A percentile compares a stretch with the other conserved stretches of the same genome.
These are phyloP conservation scores for Sternarchorhynchus goeldii DNA, from an alignment of 2,797 vertebrate species.

Conservation along the genomic window DNA sequence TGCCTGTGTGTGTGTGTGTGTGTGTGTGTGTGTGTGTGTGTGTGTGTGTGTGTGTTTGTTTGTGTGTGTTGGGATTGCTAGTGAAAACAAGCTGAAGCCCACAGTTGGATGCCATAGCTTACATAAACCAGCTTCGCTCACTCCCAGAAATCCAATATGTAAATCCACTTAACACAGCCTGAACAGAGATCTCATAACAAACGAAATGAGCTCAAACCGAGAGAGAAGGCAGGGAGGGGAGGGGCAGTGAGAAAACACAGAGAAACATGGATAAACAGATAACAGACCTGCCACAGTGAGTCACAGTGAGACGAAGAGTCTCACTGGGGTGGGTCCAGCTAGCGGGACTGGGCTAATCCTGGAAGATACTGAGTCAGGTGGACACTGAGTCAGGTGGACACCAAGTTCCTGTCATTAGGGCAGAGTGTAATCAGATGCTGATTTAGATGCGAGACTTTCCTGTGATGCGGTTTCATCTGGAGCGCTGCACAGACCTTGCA, in stretches of 20 bases:
- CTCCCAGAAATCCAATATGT: slow-evolving; percentile 77
- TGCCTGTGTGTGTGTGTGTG: not conserved
- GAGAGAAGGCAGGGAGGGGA: slow-evolving; percentile 38
- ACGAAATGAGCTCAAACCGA: slow-evolving; percentile 43
- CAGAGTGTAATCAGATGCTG: slow-evolving; percentile 26
- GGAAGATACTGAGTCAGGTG: slow-evolving; percentile 40
- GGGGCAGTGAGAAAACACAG: slow-evolving; percentile 46
- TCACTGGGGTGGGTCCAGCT: not conserved
- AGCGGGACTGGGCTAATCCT: slow-evolving; percentile 36
- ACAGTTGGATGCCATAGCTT: slow-evolving; percentile 71
- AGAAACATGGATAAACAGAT: slow-evolving; percentile 12
- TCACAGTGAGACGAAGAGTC: not conserved
- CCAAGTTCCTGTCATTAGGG: slow-evolving; percentile 43
- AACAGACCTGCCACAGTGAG: not conserved
- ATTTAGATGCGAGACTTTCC: slow-evolving; percentile 39
- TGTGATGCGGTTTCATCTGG: slow-evolving; percentile 50
- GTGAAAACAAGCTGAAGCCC: slow-evolving; percentile 77
- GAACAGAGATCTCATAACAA: slow-evolving; percentile 55
- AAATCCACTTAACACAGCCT: slow-evolving; percentile 75
- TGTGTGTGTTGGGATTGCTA: slow-evolving; percentile 67
- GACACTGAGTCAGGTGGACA: slow-evolving; percentile 44
- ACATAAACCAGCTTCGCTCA: slow-evolving; percentile 61
- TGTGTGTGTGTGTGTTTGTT: slow-evolving; percentile 21
- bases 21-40: slow-evolving; percentile 16
- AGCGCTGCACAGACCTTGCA: slow-evolving; percentile 47